Evolutionary conservation across 2,113 vertebrate genomes (phyloP), one percentile per base, ranked within the genome.

Genomic region (Syrmaticus mikado): DNA sequence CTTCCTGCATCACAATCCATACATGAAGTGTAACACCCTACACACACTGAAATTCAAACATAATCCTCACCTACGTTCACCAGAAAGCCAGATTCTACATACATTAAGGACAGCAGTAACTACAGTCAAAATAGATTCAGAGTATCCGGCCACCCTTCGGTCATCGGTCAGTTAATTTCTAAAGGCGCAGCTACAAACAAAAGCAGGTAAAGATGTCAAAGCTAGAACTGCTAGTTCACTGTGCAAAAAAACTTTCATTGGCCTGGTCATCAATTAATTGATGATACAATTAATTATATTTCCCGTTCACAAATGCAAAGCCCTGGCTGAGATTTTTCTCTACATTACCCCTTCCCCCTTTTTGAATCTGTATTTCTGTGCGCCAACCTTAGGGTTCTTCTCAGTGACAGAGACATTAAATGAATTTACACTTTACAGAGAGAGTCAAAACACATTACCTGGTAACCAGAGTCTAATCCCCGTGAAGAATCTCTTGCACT

Each of bases 391-490:
- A 25, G 16, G 16, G n/a, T 13, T 90, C 62, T 81, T 74, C 61
- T 64, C 36, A 2, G 34, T 68, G 28, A 87, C 82, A 17, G 5
- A 62, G 24, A 34, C 4, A 66, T 11, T 2, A 62, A 12, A 80
- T 80, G 45, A 13, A 60, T 20, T 55, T 45, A 62, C 10, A 76
- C 21, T 85, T 88, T 18, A 79, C 11, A 62, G 76, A 68, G 93
- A 87, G 34, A 92, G 70, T 89, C 75, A 95, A 88, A 65, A 57
- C 40, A 28, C n/a, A 72, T 94, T 98, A 99, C 99, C 99, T 98
- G 98, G 96, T 98, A 98, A 81, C 98, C 98, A 36, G 98, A 92
- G 76, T 99, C 98, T 67, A 98, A 90, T 97, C 98, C 98, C 95
- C 98, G 98, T 24, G 98, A 95, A 36, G 98, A 94, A 6, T 98